A percentile compares a stretch with the other conserved stretches of the same genome.
These are phyloP conservation scores for Sesia apiformis DNA, from an alignment of 2,888 invertebrate genomes.

Conservation along the genomic window DNA sequence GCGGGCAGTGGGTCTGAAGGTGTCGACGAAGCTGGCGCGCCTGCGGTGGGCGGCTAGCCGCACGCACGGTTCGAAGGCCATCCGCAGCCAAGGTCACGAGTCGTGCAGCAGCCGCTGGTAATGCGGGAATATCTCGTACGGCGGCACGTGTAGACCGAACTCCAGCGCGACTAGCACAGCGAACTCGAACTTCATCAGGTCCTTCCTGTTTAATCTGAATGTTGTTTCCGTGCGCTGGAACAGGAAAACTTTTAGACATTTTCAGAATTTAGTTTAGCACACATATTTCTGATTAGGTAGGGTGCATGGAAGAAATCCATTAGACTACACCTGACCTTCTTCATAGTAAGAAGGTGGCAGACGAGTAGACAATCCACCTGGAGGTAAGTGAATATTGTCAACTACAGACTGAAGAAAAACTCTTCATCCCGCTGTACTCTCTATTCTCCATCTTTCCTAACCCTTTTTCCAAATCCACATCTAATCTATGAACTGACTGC, in stretches of 20 bases:
- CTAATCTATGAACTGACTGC: too few species aligned
- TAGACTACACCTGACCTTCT: too few species aligned
- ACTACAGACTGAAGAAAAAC: too few species aligned
- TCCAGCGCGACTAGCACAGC: constrained; percentile 95
- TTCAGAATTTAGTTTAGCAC: too few species aligned
- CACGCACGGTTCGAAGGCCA: constrained; percentile 4
- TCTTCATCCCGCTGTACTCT: too few species aligned
- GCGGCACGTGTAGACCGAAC: constrained; percentile 94
- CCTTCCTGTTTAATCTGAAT: constrained; percentile 92
- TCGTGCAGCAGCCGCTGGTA: constrained; percentile 95
- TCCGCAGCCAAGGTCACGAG: constrained; percentile 78
- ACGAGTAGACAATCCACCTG: too few species aligned
- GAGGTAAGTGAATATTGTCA: too few species aligned
- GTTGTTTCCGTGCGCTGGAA: constrained; percentile 90
- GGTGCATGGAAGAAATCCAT: too few species aligned
- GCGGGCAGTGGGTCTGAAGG: constrained; percentile 22
- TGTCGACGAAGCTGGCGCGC: constrained; percentile 51
- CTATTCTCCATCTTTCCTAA: too few species aligned
- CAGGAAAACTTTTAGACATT: constrained; percentile 1
- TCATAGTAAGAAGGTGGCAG: too few species aligned
- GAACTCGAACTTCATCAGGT: constrained; percentile 93
- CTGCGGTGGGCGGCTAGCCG: constrained; percentile 20
- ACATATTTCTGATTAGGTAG: too few species aligned
- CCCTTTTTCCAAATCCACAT: too few species aligned
- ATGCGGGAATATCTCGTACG: constrained; percentile 94